Base-by-base conservation (phyloP, 1,140 invertebrate species). In the Leucophenga varia region DNA sequence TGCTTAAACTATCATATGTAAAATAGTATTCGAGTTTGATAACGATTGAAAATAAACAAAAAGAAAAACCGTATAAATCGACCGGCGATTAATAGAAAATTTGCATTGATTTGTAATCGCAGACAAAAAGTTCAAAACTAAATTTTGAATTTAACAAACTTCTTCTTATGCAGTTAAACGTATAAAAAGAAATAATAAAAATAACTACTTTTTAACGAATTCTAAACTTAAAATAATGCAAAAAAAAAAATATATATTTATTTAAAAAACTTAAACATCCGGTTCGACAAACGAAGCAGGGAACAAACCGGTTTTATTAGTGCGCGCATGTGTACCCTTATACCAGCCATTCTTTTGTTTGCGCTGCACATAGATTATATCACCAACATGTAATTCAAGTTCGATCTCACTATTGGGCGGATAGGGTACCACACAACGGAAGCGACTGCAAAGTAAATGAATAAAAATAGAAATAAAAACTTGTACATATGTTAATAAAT, bases 291-390 rank as follows among this genome's bases (percentile, higher is more conserved):
- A 97, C 64, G 90, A 95, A 30, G 90, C 90, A 2, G 94, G 94
- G 77, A 97, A 96, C 2, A 97, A 80, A 5, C 94, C 94, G 2
- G 90, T 93, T 56, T 91, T 87, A 12, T 93, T 92, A 2, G 91
- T 94, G 36, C 91, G 81, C 61, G 93, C 86, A 55, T 90, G 83
- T 1, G 91, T 95, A 4, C 93, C 94, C 74, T 96, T 96, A 72
- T 90, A 95, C 93, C 93, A 97, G 10, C 94, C 94, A 65, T 96
- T 93, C 18, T 95, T 92, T 28, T 92, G 83, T 72, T 95, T 95
- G 57, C 90, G 91, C 64, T 91, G 89, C 3, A 96, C 92, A 59
- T 91, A 87, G 43, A 96, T 91, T 40, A 96, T 86, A 67, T 97
- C 94, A 17, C 92, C 91, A 13, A 94, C 83, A 52, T 89, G 87